Evolutionary conservation across 2,797 vertebrate species (phyloP).

Genomic region (Squalus acanthias): DNA sequence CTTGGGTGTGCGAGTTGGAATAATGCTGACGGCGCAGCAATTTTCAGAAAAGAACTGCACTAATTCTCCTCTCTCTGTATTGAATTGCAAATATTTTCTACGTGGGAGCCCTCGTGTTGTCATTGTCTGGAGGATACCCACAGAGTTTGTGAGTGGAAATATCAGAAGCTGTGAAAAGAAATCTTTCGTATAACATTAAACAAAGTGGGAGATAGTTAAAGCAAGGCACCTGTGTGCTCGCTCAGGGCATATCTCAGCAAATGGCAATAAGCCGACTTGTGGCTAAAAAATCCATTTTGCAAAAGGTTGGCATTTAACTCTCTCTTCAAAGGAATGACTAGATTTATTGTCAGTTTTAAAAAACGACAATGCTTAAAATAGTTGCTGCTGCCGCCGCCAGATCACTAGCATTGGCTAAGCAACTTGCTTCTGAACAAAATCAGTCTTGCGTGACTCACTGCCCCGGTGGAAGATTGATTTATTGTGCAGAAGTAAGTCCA

Average conservation of each 20-base stretch:
- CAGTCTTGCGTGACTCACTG: not conserved
- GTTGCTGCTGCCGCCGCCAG: not conserved
- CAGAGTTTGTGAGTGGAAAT: not conserved
- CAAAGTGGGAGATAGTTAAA: not conserved
- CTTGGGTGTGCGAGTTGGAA: not conserved
- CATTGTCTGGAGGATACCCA: not conserved
- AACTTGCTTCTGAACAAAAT: not conserved
- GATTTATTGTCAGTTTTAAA: not conserved
- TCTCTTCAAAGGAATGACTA: not conserved
- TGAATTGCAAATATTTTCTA: conserved; percentile 1
- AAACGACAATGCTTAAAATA: not conserved
- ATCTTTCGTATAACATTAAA: not conserved
- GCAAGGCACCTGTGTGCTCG: not conserved
- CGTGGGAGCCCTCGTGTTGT: not conserved
- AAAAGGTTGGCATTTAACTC: not conserved
- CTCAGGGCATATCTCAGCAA: not conserved
- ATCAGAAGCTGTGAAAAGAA: not conserved
- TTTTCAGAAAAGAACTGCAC: not conserved
- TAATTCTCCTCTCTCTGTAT: not conserved
- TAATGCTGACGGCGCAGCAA: not conserved
- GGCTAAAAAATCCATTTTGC: not conserved
- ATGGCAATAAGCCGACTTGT: not conserved
- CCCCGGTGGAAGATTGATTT: not conserved
- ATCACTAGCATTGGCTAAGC: not conserved
- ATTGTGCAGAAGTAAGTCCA: not conserved